Base-by-base conservation (phyloP, 2,797 vertebrate genomes). In the Sebastolobus alascanus region DNA sequence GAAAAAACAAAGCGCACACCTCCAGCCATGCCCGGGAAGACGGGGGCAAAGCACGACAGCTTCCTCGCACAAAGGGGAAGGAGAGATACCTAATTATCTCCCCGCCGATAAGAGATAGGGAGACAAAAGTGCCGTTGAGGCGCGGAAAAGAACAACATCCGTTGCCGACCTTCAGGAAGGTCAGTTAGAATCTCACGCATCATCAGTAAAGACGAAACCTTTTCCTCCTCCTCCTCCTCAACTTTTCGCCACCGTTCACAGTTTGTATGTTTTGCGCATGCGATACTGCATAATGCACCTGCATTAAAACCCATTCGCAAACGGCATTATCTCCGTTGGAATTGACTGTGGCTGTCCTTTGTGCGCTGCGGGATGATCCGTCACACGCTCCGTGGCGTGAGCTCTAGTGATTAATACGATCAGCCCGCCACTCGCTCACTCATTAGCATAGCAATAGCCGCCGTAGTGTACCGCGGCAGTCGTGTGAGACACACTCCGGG, bases 371-470 rank as follows among this genome's bases (percentile, higher is more conserved):
- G 85, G 75, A 84, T 91, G 84, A 93, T 94, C 88, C 22, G 85
- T 94, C 91, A 93, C 79, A 87, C 46, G 14, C 65, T 70, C 64
- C 43, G 7, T 8, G 40, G 73, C 31, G 87, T 68, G 81, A 90
- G 87, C 69, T 78, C 22, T 9, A 31, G 86, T 92, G 92, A 94
- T 94, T 94, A 95, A 95, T 94, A 90, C 70, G 73, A 92, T 93
- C 89, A 88, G 75, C 67, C 75, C 4, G n/a, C 60, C 16, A 85
- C 78, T 83, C 79, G 38, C 79, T 90, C 78, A 56, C 76, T 94
- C 89, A 92, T 94, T 93, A 94, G 70, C 91, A 91, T 90, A 63
- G 82, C 90, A 46, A 75, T 59, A 73, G 84, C 86, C 80, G 66
- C 85, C 27, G 80, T 76, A 75, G 80, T 68, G 79, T 64, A 50